Conservation (phyloP, 1,140 invertebrate genomes). For the Brachionus paranguensis region DNA sequence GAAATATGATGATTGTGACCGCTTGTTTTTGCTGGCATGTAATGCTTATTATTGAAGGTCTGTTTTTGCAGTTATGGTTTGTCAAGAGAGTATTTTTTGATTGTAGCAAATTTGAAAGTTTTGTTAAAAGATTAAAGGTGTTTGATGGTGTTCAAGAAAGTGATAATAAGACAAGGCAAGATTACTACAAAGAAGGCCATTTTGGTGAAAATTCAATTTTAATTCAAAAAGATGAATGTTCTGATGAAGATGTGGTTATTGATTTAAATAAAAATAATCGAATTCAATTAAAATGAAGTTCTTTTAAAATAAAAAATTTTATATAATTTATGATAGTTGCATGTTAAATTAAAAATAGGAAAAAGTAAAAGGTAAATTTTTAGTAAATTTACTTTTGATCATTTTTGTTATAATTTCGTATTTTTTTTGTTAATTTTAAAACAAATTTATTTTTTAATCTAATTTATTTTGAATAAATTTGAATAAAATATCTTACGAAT, state of each 20-base stretch:
- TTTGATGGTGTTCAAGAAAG: not conserved
- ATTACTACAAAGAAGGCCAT: not conserved
- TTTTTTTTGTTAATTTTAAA: no score
- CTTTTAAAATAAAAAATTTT: not conserved
- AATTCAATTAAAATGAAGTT: not conserved
- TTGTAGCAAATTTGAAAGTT: not conserved
- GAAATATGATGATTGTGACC: conserved; percentile 56
- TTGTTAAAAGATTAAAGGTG: not conserved
- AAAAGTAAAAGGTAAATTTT: no score
- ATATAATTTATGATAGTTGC: no score
- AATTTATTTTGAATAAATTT: no score
- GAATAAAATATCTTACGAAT: no score
- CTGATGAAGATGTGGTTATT: not conserved
- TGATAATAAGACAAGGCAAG: not conserved
- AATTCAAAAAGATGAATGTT: not conserved
- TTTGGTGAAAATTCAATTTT: conserved; percentile 4
- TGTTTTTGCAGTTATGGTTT: not conserved
- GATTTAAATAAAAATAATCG: conserved; percentile 23
- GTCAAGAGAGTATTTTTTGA: not conserved
- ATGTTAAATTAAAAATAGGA: no score
- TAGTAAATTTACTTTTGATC: no score
- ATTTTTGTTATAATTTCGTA: no score
- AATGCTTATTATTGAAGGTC: conserved; percentile 37
- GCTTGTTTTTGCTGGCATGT: conserved; percentile 47
- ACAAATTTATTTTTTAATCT: no score